Percentiles rank a stretch among this genome's conserved stretches.
Conservation (phyloP, 2,888 invertebrate species). For the Cerceris ruficornis region DNA sequence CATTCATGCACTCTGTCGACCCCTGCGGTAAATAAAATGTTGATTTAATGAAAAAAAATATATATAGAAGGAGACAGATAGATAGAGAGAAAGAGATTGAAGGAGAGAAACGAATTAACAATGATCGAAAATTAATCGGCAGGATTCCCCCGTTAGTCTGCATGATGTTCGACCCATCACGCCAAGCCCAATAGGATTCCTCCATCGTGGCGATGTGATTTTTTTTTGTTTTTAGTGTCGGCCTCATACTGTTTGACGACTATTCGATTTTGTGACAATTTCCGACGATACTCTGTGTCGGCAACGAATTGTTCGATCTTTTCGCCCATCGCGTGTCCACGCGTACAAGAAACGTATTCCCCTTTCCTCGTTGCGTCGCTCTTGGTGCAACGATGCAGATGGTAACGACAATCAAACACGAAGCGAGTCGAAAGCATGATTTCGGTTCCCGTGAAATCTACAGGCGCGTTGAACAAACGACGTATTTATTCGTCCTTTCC, state of each 20-base stretch:
- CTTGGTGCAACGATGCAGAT: constrained; percentile 17
- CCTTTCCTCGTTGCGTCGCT: constrained; percentile 12
- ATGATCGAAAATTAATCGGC: constrained; percentile 52
- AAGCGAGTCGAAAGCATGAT: constrained; percentile 3
- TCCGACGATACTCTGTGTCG: constrained; percentile 32
- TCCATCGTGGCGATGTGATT: constrained; percentile 43
- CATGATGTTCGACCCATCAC: constrained; percentile 37
- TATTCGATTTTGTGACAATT: constrained; percentile 40
- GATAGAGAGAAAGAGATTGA: too few species aligned
- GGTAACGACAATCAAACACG: constrained; percentile 8
- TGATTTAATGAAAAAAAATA: constrained; percentile 53
- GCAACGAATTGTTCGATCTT: constrained; percentile 25
- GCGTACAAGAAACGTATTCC: constrained; percentile 14
- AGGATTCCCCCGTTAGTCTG: constrained; percentile 51
- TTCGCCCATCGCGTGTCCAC: constrained; percentile 21
- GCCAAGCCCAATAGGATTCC: constrained; percentile 48
- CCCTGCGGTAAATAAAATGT: constrained; percentile 65
- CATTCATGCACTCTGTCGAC: constrained; percentile 55
- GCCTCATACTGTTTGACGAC: constrained; percentile 57
- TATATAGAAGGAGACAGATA: constrained; percentile 6
- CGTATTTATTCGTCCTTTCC: not conserved
- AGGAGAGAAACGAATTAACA: constrained; percentile 50
- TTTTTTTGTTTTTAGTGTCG: constrained; percentile 40
- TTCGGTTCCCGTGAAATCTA: constrained; percentile 9
- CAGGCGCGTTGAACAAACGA: not conserved